Evolutionary conservation across 2,888 invertebrate genomes (phyloP).

Genomic region (Noctua fimbriata): DNA sequence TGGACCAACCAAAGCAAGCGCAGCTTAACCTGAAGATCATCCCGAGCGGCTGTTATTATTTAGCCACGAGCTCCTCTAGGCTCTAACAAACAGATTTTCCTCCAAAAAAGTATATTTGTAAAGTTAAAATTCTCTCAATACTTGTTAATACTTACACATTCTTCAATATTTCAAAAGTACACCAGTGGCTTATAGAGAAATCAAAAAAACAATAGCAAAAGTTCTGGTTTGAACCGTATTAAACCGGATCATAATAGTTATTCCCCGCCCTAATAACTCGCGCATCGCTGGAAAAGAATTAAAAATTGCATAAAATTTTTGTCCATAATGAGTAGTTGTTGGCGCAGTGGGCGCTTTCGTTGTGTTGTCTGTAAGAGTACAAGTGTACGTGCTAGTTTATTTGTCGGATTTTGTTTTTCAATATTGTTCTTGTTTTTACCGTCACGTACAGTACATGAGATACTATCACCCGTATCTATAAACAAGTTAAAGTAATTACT

Average conservation of each 20-base stretch:
- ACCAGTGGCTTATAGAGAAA: slow-evolving; percentile 23
- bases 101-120: not conserved
- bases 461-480: too few relatives aligned
- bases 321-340: slow-evolving; percentile 64
- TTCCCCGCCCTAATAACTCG: slow-evolving; percentile 69
- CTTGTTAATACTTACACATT: not conserved
- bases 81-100: not conserved
- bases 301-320: slow-evolving; percentile 64
- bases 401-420: not conserved
- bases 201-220: slow-evolving; percentile 47
- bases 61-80: too few relatives aligned
- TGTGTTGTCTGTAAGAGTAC: slow-evolving; percentile 11
- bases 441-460: not conserved
- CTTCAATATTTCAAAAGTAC: slow-evolving; percentile 1
- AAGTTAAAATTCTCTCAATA: not conserved
- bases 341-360: slow-evolving; percentile 41
- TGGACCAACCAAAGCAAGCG: too few relatives aligned
- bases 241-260: slow-evolving; percentile 50
- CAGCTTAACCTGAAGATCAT: too few relatives aligned
- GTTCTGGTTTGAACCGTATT: slow-evolving; percentile 58
- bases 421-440: not conserved
- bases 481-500: too few relatives aligned
- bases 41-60: too few relatives aligned
- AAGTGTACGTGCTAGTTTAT: not conserved
- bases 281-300: slow-evolving; percentile 63